Conservation (phyloP, 2,113 vertebrate genomes). For the Clarias gariepinus region DNA sequence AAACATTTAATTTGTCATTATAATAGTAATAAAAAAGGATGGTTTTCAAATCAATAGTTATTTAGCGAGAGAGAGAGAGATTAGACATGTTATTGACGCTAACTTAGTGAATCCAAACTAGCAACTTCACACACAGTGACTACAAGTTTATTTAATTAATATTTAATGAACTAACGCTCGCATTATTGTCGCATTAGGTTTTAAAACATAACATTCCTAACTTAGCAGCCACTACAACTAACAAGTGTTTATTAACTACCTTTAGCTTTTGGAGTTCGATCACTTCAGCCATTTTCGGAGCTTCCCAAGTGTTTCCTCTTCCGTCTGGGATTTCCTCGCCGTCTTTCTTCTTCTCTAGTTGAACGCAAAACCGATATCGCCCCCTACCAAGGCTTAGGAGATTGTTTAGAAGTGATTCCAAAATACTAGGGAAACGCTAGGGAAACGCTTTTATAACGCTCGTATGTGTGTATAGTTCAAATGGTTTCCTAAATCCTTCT, state of each 20-base stretch:
- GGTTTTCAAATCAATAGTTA: background rate
- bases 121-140: background rate
- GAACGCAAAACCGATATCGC: background rate
- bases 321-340: background rate
- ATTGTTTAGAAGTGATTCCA: background rate
- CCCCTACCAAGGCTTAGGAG: background rate
- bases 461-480: too few relatives aligned
- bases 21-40: too few relatives aligned
- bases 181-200: background rate
- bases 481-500: too few relatives aligned
- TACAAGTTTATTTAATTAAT: too few relatives aligned
- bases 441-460: too few relatives aligned
- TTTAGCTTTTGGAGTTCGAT: conserved; percentile 38
- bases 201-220: background rate
- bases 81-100: background rate
- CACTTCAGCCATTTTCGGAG: conserved; percentile 34
- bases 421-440: too few relatives aligned
- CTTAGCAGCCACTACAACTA: background rate
- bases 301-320: background rate
- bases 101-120: background rate
- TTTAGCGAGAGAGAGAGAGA: background rate
- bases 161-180: background rate
- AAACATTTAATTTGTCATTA: too few relatives aligned
- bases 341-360: background rate
- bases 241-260: conserved; percentile 10